Evolutionary conservation across 2,113 vertebrate species (phyloP).

Genomic region (Indicator indicator): DNA sequence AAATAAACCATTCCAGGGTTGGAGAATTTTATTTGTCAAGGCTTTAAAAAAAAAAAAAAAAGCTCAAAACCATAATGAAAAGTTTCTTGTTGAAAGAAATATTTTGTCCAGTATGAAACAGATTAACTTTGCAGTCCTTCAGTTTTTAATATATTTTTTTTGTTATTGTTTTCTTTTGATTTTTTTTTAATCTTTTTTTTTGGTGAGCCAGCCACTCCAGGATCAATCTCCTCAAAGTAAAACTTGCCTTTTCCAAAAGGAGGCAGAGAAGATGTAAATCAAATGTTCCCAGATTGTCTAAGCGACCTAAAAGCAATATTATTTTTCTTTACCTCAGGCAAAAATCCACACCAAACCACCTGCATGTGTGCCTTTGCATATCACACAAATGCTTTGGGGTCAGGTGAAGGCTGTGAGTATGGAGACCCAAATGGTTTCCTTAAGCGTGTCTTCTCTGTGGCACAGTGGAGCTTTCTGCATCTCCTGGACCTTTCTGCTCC

Average conservation of each 20-base stretch:
- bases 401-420: neutral
- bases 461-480: neutral
- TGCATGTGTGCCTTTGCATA: neutral
- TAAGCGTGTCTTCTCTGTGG: neutral
- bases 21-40: neutral
- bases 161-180: too few relatives aligned
- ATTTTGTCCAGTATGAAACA: neutral
- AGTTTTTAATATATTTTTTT: neutral
- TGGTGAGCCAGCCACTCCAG: neutral
- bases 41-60: neutral
- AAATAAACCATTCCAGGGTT: neutral
- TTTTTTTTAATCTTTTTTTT: too few relatives aligned
- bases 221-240: neutral
- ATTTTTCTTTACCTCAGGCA: neutral
- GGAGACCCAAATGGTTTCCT: neutral
- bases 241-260: neutral
- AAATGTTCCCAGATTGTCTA: neutral
- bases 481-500: accelerated
- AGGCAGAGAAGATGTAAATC: neutral
- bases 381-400: neutral
- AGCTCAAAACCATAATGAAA: neutral
- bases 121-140: neutral
- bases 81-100: neutral
- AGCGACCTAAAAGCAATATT: neutral
- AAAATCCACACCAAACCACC: neutral